A percentile compares a stretch with the other conserved stretches of the same genome.
These are phyloP conservation scores for Centropus bengalensis DNA, from an alignment of 2,113 vertebrate genomes.

Conservation along the genomic window DNA sequence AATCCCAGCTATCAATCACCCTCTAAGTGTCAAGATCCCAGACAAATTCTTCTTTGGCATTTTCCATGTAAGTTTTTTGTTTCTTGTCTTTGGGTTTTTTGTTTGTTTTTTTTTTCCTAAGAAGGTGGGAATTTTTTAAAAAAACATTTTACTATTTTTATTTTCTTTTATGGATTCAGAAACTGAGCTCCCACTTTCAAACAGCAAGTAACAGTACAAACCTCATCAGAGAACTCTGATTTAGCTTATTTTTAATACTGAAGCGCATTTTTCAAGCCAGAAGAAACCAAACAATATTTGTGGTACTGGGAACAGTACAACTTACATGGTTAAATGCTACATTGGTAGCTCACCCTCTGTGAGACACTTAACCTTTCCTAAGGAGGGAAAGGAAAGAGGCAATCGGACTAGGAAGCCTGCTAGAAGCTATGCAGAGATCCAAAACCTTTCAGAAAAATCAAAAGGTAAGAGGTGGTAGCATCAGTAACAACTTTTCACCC, in stretches of 20 bases:
- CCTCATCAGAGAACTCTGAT: background rate
- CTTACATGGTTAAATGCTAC: background rate
- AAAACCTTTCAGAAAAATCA: background rate
- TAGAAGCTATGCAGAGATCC: background rate
- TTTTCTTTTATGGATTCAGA: background rate
- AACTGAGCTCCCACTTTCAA: background rate
- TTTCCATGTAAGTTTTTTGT: background rate
- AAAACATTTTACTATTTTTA: background rate
- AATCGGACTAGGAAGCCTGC: background rate
- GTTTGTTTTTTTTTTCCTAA: background rate
- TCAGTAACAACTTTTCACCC: background rate
- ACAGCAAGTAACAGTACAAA: background rate
- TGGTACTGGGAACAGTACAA: background rate
- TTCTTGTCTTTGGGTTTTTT: too few species aligned
- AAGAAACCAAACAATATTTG: background rate
- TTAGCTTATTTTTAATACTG: background rate
- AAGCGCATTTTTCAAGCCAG: background rate
- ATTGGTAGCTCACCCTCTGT: background rate
- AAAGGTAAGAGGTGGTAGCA: background rate
- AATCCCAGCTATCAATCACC: constrained; percentile 6
- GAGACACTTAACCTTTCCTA: background rate
- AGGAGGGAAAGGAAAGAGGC: background rate
- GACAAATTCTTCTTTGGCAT: background rate
- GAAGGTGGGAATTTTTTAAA: background rate
- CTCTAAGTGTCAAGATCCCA: background rate